Percentiles rank a stretch among this genome's conserved stretches.
Evolutionary conservation across 2,797 vertebrate genomes (phyloP).

Genomic region (Cynodonichthys magdalenae): DNA sequence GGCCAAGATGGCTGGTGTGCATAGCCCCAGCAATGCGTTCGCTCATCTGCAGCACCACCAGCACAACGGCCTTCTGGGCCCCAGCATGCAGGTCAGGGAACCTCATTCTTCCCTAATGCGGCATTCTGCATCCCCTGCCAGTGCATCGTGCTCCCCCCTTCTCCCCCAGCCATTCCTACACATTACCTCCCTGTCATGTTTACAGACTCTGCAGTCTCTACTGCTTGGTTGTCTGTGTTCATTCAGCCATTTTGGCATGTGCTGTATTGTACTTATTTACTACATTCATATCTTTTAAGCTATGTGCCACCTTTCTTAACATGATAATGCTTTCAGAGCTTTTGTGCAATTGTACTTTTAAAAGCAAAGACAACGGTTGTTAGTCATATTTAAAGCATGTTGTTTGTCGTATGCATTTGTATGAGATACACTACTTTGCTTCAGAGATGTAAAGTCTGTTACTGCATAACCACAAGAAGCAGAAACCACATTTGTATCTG

Average conservation of each 20-base stretch:
- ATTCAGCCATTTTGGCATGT: constrained; percentile 63
- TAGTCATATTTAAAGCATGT: constrained; percentile 67
- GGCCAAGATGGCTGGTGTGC: constrained; percentile 93
- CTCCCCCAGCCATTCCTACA: constrained; percentile 55
- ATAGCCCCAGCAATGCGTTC: constrained; percentile 89
- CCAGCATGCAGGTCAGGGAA: constrained; percentile 93
- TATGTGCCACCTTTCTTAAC: constrained; percentile 19
- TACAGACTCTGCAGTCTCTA: constrained; percentile 45
- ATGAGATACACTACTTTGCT: constrained; percentile 21
- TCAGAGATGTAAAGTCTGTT: constrained; percentile 12
- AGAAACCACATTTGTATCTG: constrained; percentile 20
- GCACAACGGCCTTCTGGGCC: constrained; percentile 90
- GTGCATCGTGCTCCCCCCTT: constrained; percentile 65
- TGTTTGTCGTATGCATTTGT: constrained; percentile 64
- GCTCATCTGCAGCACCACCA: constrained; percentile 90
- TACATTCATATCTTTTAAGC: constrained; percentile 17
- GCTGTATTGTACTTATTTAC: constrained; percentile 28
- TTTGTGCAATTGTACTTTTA: constrained; percentile 19
- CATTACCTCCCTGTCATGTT: constrained; percentile 63
- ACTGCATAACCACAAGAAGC: constrained; percentile 8
- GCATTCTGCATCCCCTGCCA: constrained; percentile 70
- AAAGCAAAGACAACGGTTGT: constrained; percentile 9
- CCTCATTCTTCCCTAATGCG: constrained; percentile 67
- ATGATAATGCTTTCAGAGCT: constrained; percentile 2
- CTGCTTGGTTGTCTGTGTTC: constrained; percentile 57